Percentiles rank a stretch among this genome's conserved stretches.
Evolutionary conservation across 2,113 vertebrate genomes (phyloP).

Genomic region (Callopanchax toddi): DNA sequence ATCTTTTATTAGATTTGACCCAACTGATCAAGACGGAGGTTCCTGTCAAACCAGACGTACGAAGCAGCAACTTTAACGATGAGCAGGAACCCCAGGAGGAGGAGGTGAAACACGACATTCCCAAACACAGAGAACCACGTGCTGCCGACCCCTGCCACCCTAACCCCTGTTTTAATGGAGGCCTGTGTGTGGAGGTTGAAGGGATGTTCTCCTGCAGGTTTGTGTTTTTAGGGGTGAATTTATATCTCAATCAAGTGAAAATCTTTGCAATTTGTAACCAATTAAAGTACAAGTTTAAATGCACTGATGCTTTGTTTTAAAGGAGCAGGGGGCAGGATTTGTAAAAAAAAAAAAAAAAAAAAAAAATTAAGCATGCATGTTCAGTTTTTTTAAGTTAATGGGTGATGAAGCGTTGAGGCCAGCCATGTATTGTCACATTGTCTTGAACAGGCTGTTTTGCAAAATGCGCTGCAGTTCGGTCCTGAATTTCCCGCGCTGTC

Average conservation of each 20-base stretch:
- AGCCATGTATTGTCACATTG: too few relatives aligned
- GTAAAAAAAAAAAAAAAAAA: too few relatives aligned
- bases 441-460: too few relatives aligned
- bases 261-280: not conserved
- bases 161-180: slow-evolving; percentile 86
- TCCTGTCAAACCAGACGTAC: slow-evolving; percentile 15
- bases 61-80: slow-evolving; percentile 11
- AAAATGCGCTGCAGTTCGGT: too few relatives aligned
- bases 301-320: too few relatives aligned
- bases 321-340: too few relatives aligned
- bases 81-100: slow-evolving; percentile 57
- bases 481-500: too few relatives aligned
- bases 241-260: not conserved
- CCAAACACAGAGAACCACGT: slow-evolving; percentile 68
- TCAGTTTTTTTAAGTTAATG: too few relatives aligned
- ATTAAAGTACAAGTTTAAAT: not conserved
- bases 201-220: slow-evolving; percentile 87
- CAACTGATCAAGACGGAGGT: slow-evolving; percentile 85
- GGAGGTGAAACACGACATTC: slow-evolving; percentile 23
- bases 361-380: too few relatives aligned
- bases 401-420: too few relatives aligned
- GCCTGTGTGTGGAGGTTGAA: slow-evolving; percentile 80
- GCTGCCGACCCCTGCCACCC: slow-evolving; percentile 77
- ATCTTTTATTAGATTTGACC: slow-evolving; percentile 80
- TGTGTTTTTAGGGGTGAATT: not conserved